Percentiles rank a stretch among this genome's conserved stretches.
Conservation (phyloP, 2,113 vertebrate genomes). For the Coptodon rendalli region DNA sequence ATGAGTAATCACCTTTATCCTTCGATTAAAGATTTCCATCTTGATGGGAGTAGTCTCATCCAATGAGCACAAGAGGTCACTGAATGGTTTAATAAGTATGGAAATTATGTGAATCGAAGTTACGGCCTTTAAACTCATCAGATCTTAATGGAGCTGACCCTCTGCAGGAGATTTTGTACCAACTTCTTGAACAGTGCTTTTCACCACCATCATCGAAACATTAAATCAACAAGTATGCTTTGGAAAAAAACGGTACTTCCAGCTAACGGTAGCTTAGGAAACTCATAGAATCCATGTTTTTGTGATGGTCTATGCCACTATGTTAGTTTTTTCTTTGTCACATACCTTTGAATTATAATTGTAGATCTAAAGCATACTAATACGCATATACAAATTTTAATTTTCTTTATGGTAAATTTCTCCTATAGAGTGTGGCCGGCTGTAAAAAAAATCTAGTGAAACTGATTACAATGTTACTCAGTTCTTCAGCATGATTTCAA, state of each 20-base stretch:
- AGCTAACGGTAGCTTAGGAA: background rate
- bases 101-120: background rate
- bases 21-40: background rate
- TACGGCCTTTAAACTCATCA: background rate
- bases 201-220: background rate
- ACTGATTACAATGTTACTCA: background rate
- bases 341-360: background rate
- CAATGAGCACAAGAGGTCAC: background rate
- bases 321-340: background rate
- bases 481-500: background rate
- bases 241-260: background rate
- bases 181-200: background rate
- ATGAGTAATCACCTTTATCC: background rate
- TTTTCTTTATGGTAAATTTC: background rate
- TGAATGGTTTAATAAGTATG: background rate
- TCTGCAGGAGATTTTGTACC: background rate
- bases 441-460: background rate
- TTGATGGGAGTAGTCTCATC: background rate
- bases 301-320: background rate
- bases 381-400: background rate
- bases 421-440: background rate
- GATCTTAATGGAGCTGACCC: background rate
- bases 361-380: background rate
- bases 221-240: background rate
- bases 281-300: background rate